A percentile compares a stretch with the other conserved stretches of the same genome.
phyloP scores from a whole-genome alignment of 2,888 invertebrate genomes.

The Allophyes oxyacanthae region DNA sequence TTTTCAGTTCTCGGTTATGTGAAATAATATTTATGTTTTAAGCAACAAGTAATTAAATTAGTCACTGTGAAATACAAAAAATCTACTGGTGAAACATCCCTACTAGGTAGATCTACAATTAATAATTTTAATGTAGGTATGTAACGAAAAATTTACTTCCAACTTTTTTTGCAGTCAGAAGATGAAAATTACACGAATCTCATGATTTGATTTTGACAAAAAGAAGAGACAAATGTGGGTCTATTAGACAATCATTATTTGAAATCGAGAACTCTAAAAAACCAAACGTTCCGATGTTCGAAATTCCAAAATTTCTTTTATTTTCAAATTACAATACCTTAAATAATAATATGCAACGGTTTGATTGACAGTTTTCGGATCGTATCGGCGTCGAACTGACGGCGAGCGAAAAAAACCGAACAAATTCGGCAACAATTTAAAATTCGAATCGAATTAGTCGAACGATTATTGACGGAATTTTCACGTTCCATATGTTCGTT shows the following conservation, averaged over 20 bases:
- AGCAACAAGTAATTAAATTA: no score
- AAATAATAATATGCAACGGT: slow-evolving; percentile 62
- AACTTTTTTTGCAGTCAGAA: no score
- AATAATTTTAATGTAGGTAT: no score
- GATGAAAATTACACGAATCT: slow-evolving; percentile 26
- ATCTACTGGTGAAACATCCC: no score
- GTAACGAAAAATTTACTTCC: no score
- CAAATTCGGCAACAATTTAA: slow-evolving; percentile 61
- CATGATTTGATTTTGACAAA: slow-evolving; percentile 31
- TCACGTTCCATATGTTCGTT: slow-evolving; percentile 83
- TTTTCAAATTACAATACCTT: slow-evolving; percentile 61
- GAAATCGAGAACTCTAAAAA: slow-evolving; percentile 53
- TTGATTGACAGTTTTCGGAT: slow-evolving; percentile 62
- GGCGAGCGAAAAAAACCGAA: slow-evolving; percentile 55
- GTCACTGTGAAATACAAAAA: no score
- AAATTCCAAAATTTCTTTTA: slow-evolving; percentile 58
- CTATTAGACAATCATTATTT: slow-evolving; percentile 45
- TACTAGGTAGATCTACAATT: no score
- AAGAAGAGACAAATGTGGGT: slow-evolving; percentile 29
- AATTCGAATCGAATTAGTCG: slow-evolving; percentile 83
- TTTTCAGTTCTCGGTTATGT: no score
- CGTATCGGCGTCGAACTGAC: slow-evolving; percentile 55
- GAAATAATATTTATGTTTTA: no score
- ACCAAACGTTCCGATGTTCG: slow-evolving; percentile 51
- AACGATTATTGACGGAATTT: slow-evolving; percentile 84